Conservation (phyloP, 2,888 invertebrate species). For the Tipula confusa region DNA sequence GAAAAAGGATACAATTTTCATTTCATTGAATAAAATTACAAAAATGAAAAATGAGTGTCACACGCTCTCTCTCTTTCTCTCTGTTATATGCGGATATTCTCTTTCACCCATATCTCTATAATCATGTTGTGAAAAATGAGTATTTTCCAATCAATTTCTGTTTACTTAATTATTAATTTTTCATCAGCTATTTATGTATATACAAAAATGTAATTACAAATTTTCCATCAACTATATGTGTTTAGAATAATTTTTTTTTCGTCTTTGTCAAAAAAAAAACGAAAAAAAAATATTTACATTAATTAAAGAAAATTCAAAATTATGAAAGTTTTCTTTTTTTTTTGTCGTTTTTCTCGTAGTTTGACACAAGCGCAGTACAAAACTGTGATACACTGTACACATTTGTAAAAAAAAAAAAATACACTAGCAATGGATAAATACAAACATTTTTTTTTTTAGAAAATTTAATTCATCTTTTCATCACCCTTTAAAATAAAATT, state of each 20-base stretch:
- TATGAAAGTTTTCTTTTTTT: neutral
- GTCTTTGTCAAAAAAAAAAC: neutral
- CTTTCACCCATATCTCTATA: neutral
- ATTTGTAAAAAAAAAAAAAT: neutral
- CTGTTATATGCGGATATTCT: neutral
- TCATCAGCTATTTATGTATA: neutral
- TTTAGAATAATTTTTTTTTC: neutral
- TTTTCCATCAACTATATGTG: neutral
- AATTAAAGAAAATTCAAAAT: neutral
- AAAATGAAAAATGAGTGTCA: neutral
- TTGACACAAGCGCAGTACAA: neutral
- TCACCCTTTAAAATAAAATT: neutral
- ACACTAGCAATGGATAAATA: neutral
- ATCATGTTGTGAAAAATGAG: neutral
- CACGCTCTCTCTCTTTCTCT: neutral
- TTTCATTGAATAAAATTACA: neutral
- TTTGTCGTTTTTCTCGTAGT: neutral
- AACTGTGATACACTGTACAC: neutral
- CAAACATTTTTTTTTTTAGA: neutral
- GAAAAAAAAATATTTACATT: neutral
- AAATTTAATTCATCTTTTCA: neutral
- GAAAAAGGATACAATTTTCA: neutral
- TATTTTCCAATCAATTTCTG: neutral
- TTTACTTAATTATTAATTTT: constrained; percentile 9
- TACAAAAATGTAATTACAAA: neutral